A percentile compares a stretch with the other conserved stretches of the same genome.
Evolutionary conservation across 2,888 invertebrate genomes (phyloP).

Genomic region (Sinopyrophorus schimmeli): DNA sequence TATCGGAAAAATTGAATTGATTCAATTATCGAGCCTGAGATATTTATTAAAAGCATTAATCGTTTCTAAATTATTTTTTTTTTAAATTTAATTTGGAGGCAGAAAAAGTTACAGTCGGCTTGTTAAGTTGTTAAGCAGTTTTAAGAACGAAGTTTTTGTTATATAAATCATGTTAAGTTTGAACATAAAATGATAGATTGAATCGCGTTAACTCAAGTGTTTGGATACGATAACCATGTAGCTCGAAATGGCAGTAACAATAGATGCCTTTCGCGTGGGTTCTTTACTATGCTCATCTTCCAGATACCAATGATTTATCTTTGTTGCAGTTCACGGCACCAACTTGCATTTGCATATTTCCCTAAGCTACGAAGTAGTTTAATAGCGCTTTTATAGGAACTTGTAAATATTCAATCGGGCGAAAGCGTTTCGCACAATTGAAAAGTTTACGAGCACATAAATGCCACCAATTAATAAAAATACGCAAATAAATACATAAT

Average conservation of each 20-base stretch:
- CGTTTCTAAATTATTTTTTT: too few relatives aligned
- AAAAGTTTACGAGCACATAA: not conserved
- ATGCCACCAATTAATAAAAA: not conserved
- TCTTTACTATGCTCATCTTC: slow-evolving; percentile 16
- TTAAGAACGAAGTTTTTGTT: too few relatives aligned
- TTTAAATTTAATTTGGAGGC: too few relatives aligned
- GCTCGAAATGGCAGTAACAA: slow-evolving; percentile 27
- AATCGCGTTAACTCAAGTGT: slow-evolving; percentile 24
- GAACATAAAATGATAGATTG: slow-evolving; percentile 19
- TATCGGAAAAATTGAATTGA: too few relatives aligned
- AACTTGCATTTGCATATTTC: slow-evolving; percentile 26
- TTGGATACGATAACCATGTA: slow-evolving; percentile 25
- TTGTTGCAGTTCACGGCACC: slow-evolving; percentile 17
- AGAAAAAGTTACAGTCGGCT: too few relatives aligned
- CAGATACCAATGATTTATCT: slow-evolving; percentile 22
- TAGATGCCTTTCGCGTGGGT: slow-evolving; percentile 26
- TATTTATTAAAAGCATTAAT: too few relatives aligned
- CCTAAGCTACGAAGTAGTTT: slow-evolving; percentile 12
- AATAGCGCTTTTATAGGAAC: too few relatives aligned
- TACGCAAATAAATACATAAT: slow-evolving; percentile 3
- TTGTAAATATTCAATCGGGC: too few relatives aligned
- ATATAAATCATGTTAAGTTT: too few relatives aligned
- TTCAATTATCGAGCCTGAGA: too few relatives aligned
- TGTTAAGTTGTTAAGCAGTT: too few relatives aligned
- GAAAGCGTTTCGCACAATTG: not conserved